Percentiles rank a stretch among this genome's conserved stretches.
phyloP scores from a whole-genome alignment of 2,797 vertebrate species.

The Bovichtus variegatus region DNA sequence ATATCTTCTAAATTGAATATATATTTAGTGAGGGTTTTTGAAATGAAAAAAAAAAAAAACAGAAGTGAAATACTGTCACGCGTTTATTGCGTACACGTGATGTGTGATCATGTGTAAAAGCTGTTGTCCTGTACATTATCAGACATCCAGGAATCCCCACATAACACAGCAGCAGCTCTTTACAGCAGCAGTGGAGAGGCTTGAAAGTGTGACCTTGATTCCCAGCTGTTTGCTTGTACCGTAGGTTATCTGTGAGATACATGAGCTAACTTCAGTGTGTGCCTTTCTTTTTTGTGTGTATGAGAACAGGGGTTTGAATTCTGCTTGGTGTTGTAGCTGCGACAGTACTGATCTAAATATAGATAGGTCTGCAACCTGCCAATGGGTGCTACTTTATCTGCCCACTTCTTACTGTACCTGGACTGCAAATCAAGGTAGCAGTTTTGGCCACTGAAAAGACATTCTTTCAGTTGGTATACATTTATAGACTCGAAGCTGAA shows the following conservation, averaged over 20 bases:
- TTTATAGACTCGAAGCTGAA: not conserved
- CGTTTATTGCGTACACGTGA: not conserved
- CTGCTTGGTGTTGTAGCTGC: slow-evolving; percentile 74
- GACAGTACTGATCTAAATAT: slow-evolving; percentile 83
- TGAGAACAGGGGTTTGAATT: slow-evolving; percentile 71
- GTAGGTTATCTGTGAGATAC: slow-evolving; percentile 59
- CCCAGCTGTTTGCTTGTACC: slow-evolving; percentile 44
- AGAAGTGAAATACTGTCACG: not conserved
- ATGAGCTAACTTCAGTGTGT: slow-evolving; percentile 43
- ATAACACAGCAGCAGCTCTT: slow-evolving; percentile 4
- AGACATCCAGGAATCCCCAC: not conserved
- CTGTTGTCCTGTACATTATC: not conserved
- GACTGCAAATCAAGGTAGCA: slow-evolving; percentile 10
- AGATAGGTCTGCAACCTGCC: slow-evolving; percentile 75
- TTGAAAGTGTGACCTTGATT: slow-evolving; percentile 65
- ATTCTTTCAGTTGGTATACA: not conserved
- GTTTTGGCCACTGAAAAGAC: not conserved
- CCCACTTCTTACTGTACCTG: slow-evolving; percentile 60
- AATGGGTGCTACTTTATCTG: slow-evolving; percentile 60
- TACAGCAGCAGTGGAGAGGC: slow-evolving; percentile 10
- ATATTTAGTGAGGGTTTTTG: not conserved
- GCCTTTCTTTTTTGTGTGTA: slow-evolving; percentile 43
- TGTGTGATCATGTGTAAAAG: not conserved
- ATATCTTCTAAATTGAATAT: not conserved
- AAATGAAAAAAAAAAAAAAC: not conserved